These are phyloP conservation scores for Delphinus delphis DNA, from an alignment of 2,113 vertebrate genomes.

Conservation along the genomic window DNA sequence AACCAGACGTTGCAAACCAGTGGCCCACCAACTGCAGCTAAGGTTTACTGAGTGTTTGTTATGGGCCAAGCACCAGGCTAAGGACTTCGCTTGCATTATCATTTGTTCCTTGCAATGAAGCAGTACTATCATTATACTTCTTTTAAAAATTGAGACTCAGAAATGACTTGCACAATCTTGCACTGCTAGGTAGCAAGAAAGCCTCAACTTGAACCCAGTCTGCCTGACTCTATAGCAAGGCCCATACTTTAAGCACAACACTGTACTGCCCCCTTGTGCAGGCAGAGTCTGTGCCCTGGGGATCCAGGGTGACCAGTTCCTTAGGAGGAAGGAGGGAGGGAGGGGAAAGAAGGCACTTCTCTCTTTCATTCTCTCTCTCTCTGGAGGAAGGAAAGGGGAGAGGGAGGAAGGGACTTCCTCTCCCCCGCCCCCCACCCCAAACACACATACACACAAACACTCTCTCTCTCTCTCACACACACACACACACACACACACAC, in stretches of 20 bases:
- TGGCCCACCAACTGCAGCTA: background rate
- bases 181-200: background rate
- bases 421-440: background rate
- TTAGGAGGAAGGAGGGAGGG: background rate
- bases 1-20: background rate
- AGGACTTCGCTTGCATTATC: background rate
- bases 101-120: conserved; percentile 8
- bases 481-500: background rate
- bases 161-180: background rate
- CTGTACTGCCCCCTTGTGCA: background rate
- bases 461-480: too few relatives aligned
- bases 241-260: background rate
- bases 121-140: background rate
- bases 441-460: background rate
- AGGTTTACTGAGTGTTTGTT: background rate
- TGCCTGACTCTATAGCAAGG: conserved; percentile 9
- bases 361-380: background rate
- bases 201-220: background rate
- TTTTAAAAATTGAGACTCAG: background rate
- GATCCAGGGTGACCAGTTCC: background rate
- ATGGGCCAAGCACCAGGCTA: background rate
- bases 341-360: background rate
- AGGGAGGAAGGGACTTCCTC: background rate
- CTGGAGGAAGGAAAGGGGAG: background rate
- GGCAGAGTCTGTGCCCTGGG: background rate